Evolutionary conservation across 2,888 invertebrate species (phyloP).

Genomic region (Dasysyrphus tricinctus): DNA sequence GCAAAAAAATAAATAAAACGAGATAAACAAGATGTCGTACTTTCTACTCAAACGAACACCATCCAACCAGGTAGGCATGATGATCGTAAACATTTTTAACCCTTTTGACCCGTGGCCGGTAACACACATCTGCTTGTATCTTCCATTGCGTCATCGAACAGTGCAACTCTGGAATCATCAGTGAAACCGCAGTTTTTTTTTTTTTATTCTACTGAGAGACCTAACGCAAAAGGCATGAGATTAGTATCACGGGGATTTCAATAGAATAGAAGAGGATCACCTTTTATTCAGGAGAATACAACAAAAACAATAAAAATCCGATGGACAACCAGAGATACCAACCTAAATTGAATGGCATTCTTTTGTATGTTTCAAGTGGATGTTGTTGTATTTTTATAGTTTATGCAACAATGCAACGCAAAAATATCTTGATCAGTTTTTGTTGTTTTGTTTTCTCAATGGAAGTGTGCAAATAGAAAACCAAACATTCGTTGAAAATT

Average conservation of each 20-base stretch:
- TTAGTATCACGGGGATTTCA: slow-evolving; percentile 55
- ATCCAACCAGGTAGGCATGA: slow-evolving; percentile 4
- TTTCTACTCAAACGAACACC: slow-evolving; percentile 29
- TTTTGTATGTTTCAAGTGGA: slow-evolving; percentile 61
- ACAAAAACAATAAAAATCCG: neutral
- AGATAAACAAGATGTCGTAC: slow-evolving; percentile 64
- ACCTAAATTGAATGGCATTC: slow-evolving; percentile 19
- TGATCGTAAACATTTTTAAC: slow-evolving; percentile 56
- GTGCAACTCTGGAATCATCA: slow-evolving; percentile 11
- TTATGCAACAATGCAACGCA: slow-evolving; percentile 21
- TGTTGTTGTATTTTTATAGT: neutral
- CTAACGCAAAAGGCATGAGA: slow-evolving; percentile 44
- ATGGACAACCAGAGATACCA: slow-evolving; percentile 45
- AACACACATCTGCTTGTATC: slow-evolving; percentile 63
- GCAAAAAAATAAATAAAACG: slow-evolving; percentile 26
- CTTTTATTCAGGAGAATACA: slow-evolving; percentile 20
- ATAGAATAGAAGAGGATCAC: slow-evolving; percentile 46
- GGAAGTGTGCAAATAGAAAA: slow-evolving; percentile 65
- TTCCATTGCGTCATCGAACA: slow-evolving; percentile 38
- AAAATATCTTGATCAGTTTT: slow-evolving; percentile 33
- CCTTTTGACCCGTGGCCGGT: slow-evolving; percentile 75
- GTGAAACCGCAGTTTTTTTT: slow-evolving; percentile 29
- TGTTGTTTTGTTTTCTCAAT: slow-evolving; percentile 38
- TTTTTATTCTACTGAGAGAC: neutral
- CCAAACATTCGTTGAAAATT: slow-evolving; percentile 26